Evolutionary conservation across 2,113 vertebrate species (phyloP).

Genomic region (Menura novaehollandiae): DNA sequence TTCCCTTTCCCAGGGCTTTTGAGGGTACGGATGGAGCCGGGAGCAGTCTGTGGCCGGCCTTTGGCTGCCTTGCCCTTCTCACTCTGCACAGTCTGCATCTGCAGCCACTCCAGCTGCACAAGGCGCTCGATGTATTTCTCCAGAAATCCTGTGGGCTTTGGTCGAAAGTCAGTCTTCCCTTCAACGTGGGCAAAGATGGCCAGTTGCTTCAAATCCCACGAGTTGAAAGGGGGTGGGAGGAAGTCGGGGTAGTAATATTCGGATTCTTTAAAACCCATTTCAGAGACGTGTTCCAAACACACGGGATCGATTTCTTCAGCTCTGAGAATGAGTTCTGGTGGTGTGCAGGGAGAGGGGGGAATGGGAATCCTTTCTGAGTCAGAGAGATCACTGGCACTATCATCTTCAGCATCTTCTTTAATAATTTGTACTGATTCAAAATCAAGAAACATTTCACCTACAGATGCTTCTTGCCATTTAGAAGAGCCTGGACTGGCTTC

Average conservation of each 20-base stretch:
- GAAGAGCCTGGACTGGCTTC: background rate
- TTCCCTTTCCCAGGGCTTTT: constrained; percentile 66
- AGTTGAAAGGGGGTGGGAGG: constrained; percentile 86
- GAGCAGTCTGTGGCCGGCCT: constrained; percentile 47
- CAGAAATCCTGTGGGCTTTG: constrained; percentile 68
- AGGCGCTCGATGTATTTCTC: constrained; percentile 83
- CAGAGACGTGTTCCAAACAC: constrained; percentile 42
- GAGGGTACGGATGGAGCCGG: background rate
- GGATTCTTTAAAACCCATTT: background rate
- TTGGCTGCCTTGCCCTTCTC: constrained; percentile 73
- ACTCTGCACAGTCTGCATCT: constrained; percentile 78
- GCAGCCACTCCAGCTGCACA: constrained; percentile 85
- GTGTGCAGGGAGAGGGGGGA: constrained; percentile 60
- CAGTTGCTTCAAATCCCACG: constrained; percentile 85
- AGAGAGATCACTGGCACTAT: constrained; percentile 88
- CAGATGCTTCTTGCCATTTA: constrained; percentile 6
- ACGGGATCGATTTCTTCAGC: constrained; percentile 78
- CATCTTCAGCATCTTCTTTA: constrained; percentile 78
- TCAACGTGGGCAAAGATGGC: constrained; percentile 77
- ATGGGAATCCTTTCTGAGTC: constrained; percentile 81
- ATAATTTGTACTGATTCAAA: constrained; percentile 64
- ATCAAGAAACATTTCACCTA: constrained; percentile 64
- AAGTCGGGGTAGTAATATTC: constrained; percentile 81
- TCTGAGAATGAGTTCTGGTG: constrained; percentile 82
- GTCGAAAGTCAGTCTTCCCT: constrained; percentile 18